A percentile compares a stretch with the other conserved stretches of the same genome.
Conservation (phyloP, 2,888 invertebrate genomes). For the Calliopum simillimum region DNA sequence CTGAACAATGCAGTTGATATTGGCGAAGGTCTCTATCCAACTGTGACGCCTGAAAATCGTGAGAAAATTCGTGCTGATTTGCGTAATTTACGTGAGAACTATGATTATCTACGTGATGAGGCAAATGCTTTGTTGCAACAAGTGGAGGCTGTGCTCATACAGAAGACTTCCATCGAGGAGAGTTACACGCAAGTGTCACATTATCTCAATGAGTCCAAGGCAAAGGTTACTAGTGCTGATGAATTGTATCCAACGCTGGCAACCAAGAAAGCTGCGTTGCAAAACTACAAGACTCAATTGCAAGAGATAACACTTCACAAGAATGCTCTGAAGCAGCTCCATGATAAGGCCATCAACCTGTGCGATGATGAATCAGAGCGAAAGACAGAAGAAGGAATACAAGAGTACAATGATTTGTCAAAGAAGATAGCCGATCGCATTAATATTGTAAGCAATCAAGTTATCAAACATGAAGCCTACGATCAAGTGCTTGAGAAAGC, state of each 20-base stretch:
- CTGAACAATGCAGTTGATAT: slow-evolving; percentile 85
- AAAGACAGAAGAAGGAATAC: slow-evolving; percentile 79
- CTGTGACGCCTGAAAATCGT: slow-evolving; percentile 87
- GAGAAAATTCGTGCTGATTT: slow-evolving; percentile 87
- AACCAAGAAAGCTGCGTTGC: slow-evolving; percentile 89
- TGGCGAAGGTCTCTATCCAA: slow-evolving; percentile 89
- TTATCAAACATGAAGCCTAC: slow-evolving; percentile 84
- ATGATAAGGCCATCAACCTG: slow-evolving; percentile 83
- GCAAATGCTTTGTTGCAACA: slow-evolving; percentile 87
- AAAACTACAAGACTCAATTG: slow-evolving; percentile 81
- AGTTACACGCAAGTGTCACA: slow-evolving; percentile 88
- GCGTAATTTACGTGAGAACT: slow-evolving; percentile 81
- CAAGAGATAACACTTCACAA: slow-evolving; percentile 90
- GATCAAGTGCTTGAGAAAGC: slow-evolving; percentile 85
- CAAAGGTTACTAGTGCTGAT: slow-evolving; percentile 77
- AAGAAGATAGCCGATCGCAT: slow-evolving; percentile 78
- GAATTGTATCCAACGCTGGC: slow-evolving; percentile 83
- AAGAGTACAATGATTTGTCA: slow-evolving; percentile 77
- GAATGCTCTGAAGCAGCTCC: slow-evolving; percentile 84
- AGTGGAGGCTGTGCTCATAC: slow-evolving; percentile 88
- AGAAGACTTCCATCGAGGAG: slow-evolving; percentile 93
- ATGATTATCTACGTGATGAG: slow-evolving; percentile 86
- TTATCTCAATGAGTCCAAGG: slow-evolving; percentile 86
- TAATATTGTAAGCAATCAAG: slow-evolving; percentile 76
- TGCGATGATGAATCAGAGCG: slow-evolving; percentile 84